Percentiles rank a stretch among this genome's conserved stretches.
phyloP scores from a whole-genome alignment of 2,888 invertebrate species.

The Caenorhabditis sp. region DNA sequence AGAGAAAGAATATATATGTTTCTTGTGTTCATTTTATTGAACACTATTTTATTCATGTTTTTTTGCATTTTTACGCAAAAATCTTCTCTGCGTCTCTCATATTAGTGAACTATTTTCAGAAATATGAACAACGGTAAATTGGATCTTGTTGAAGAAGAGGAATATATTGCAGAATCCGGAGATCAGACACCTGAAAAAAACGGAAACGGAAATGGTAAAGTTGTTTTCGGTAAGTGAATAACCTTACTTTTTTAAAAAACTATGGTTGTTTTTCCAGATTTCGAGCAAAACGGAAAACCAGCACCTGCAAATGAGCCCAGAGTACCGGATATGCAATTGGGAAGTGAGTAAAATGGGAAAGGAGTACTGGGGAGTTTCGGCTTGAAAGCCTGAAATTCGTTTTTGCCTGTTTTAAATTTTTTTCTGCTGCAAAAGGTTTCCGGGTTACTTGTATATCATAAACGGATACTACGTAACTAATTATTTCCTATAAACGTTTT shows the following conservation, averaged over 20 bases:
- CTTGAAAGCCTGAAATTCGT: no score
- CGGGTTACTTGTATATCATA: no score
- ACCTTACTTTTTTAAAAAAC: background rate
- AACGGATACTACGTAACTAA: no score
- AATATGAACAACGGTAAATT: conserved; percentile 30
- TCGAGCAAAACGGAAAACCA: background rate
- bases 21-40: background rate
- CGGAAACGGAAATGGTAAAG: background rate
- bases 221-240: background rate
- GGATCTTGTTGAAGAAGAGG: conserved; percentile 48
- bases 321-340: conserved; percentile 70
- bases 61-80: background rate
- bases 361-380: background rate
- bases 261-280: conserved; percentile 1
- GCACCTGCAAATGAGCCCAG: conserved; percentile 40
- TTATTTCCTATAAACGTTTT: no score
- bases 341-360: conserved; percentile 56
- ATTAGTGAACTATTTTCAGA: background rate
- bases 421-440: no score
- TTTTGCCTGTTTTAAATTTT: no score
- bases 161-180: conserved; percentile 57
- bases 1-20: no score
- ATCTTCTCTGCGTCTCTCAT: background rate
- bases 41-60: background rate
- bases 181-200: conserved; percentile 50